These are phyloP conservation scores for Typhlichthys subterraneus DNA, from an alignment of 2,797 vertebrate species.

Conservation along the genomic window DNA sequence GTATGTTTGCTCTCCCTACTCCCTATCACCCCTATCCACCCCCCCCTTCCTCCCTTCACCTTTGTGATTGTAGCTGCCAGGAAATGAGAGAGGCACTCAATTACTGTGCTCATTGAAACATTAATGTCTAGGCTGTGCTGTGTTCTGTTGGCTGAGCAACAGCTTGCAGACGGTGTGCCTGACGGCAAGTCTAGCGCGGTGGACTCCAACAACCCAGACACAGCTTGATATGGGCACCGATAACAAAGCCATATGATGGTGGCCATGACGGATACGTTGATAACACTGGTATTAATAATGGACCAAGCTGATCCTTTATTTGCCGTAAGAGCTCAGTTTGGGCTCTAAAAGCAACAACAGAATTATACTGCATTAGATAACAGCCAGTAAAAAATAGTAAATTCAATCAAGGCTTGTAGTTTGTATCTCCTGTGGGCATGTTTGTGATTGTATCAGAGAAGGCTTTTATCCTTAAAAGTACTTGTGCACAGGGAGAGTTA, in stretches of 20 bases:
- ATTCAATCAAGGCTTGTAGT: conserved; percentile 71
- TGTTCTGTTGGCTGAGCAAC: conserved; percentile 60
- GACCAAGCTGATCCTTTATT: conserved; percentile 63
- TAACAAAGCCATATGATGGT: conserved; percentile 66
- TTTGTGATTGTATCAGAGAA: conserved; percentile 16
- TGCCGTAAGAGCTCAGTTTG: conserved; percentile 67
- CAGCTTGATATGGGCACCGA: conserved; percentile 65
- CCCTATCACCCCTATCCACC: conserved; percentile 10
- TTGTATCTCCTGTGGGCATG: conserved; percentile 45
- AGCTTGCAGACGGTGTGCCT: conserved; percentile 58
- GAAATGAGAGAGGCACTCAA: conserved; percentile 77
- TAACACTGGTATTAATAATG: conserved; percentile 72
- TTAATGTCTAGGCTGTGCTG: conserved; percentile 71
- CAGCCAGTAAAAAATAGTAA: conserved; percentile 52
- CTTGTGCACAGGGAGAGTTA: conserved; percentile 43
- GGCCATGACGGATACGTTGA: conserved; percentile 64
- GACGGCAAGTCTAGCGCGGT: conserved; percentile 54
- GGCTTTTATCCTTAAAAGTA: conserved; percentile 45
- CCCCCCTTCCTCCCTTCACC: conserved; percentile 14
- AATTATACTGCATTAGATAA: conserved; percentile 66
- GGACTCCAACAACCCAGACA: conserved; percentile 64
- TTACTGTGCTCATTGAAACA: conserved; percentile 77
- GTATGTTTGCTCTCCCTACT: conserved; percentile 48
- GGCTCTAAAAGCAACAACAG: conserved; percentile 57
- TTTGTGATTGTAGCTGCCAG: conserved; percentile 69